Conservation (phyloP, 2,113 vertebrate genomes). For the Hippocampus zosterae region DNA sequence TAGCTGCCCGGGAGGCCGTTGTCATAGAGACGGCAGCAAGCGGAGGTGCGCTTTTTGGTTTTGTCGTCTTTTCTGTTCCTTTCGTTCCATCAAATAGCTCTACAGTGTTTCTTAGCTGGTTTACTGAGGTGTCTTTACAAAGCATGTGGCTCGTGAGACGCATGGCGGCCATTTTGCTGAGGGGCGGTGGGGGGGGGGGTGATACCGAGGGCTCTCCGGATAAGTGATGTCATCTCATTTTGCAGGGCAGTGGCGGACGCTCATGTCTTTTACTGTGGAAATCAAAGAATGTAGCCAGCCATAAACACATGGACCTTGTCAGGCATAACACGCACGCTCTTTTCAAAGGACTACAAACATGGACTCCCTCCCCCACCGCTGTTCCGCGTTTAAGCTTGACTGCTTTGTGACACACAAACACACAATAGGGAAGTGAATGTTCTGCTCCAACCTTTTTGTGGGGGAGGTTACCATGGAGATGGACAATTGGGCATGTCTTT, state of each 20-base stretch:
- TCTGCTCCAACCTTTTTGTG: constrained; percentile 5
- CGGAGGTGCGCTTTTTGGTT: background rate
- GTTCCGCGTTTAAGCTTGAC: constrained; percentile 66
- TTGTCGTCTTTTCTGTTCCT: background rate
- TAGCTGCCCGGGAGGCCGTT: background rate
- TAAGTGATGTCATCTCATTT: constrained; percentile 82
- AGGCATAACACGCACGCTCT: constrained; percentile 69
- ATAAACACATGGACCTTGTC: constrained; percentile 75
- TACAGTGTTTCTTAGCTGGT: background rate
- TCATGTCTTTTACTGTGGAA: constrained; percentile 83
- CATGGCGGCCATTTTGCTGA: constrained; percentile 72
- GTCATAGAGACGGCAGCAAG: background rate
- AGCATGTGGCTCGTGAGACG: constrained; percentile 71
- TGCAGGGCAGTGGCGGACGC: constrained; percentile 80
- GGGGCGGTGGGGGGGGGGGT: constrained; percentile 46
- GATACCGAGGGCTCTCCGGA: constrained; percentile 74
- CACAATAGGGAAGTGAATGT: constrained; percentile 56
- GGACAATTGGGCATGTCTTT: constrained; percentile 44
- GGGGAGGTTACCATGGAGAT: constrained; percentile 34
- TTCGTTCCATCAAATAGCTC: background rate
- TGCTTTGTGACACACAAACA: constrained; percentile 18
- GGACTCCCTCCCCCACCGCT: constrained; percentile 21
- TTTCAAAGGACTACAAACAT: constrained; percentile 64
- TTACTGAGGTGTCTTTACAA: constrained; percentile 16
- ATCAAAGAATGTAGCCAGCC: constrained; percentile 84